Conservation (phyloP, 1,140 invertebrate genomes). For the Cheumatopsyche charites region DNA sequence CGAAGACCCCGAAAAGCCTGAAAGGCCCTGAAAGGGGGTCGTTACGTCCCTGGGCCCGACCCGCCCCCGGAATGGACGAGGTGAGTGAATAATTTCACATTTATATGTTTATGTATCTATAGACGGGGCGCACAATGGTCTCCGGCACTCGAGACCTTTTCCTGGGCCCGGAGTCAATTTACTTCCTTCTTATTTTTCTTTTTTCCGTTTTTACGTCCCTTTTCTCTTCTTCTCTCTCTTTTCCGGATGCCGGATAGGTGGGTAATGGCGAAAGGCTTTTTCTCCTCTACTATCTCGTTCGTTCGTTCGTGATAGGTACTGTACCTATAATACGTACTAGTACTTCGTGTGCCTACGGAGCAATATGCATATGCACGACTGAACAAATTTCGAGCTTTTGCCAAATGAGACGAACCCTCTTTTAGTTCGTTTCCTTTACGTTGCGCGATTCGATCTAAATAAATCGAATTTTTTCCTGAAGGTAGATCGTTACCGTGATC, state of each 20-base stretch:
- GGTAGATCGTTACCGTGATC: too few species aligned
- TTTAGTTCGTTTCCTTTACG: background rate
- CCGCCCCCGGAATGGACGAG: constrained; percentile 28
- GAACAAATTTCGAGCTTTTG: constrained; percentile 19
- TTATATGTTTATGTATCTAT: constrained; percentile 41
- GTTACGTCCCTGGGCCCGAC: constrained; percentile 16
- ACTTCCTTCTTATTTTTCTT: constrained; percentile 12
- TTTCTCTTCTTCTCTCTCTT: constrained; percentile 5
- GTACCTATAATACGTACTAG: background rate
- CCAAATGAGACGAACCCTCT: background rate
- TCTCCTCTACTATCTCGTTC: too few species aligned
- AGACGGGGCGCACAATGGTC: constrained; percentile 13
- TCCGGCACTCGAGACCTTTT: constrained; percentile 27
- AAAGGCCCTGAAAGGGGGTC: constrained; percentile 14
- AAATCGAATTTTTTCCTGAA: constrained; percentile 7
- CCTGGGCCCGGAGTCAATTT: constrained; percentile 8
- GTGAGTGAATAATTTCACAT: constrained; percentile 46
- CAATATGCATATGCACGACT: constrained; percentile 22
- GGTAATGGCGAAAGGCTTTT: too few species aligned
- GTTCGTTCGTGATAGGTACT: too few species aligned
- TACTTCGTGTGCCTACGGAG: too few species aligned
- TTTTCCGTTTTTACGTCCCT: constrained; percentile 10
- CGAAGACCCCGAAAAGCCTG: constrained; percentile 9
- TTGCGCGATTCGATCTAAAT: constrained; percentile 8
- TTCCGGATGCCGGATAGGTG: background rate